Conservation (phyloP, 2,113 vertebrate genomes). For the Limnothrissa miodon region DNA sequence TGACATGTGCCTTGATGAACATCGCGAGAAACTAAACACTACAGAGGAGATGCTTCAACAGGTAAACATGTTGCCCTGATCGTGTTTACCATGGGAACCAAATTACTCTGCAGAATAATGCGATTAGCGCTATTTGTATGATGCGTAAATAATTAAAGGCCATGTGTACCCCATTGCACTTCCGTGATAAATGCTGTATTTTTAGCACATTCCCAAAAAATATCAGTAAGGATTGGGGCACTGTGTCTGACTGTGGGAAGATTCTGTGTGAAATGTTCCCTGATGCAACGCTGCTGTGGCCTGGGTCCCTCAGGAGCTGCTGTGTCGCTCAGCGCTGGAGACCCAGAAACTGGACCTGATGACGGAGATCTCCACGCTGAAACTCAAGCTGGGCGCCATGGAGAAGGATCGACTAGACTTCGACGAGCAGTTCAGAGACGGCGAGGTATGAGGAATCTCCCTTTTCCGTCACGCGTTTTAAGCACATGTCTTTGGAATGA, state of each 20-base stretch:
- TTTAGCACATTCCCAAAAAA: not conserved
- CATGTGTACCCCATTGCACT: not conserved
- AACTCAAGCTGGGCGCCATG: constrained; percentile 84
- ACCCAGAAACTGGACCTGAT: constrained; percentile 93
- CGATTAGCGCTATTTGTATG: not conserved
- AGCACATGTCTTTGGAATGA: not conserved
- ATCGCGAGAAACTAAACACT: constrained; percentile 91
- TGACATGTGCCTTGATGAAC: constrained; percentile 92
- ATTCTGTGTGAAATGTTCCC: not conserved
- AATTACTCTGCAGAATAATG: not conserved
- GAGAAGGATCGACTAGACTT: constrained; percentile 86
- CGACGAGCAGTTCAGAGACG: constrained; percentile 86
- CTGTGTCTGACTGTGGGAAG: not conserved
- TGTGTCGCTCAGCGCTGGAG: constrained; percentile 88
- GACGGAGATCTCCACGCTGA: constrained; percentile 91
- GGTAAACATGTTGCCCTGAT: constrained; percentile 63
- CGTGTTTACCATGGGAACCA: not conserved
- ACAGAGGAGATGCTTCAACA: constrained; percentile 97
- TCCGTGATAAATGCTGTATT: not conserved
- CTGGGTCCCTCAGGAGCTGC: constrained; percentile 77
- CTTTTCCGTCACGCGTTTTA: not conserved
- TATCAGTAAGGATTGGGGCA: not conserved
- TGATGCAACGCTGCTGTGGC: not conserved
- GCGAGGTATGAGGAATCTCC: constrained; percentile 73
- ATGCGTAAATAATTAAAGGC: not conserved